These are phyloP conservation scores for Sinelater perroti DNA, from an alignment of 2,888 invertebrate species.

Conservation along the genomic window DNA sequence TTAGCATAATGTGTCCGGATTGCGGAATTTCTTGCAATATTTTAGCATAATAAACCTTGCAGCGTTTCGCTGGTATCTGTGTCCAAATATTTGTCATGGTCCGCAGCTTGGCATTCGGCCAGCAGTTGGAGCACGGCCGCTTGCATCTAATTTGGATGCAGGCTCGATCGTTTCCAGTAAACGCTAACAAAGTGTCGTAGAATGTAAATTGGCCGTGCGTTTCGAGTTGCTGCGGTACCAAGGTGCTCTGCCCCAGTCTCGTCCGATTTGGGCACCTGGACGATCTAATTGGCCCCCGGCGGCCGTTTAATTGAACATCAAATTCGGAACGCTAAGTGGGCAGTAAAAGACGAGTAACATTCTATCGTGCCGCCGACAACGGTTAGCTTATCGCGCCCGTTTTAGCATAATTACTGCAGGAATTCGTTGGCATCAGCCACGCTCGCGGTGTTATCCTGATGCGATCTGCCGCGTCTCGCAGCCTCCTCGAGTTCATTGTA, in stretches of 20 bases:
- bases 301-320: neutral
- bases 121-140: neutral
- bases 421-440: constrained; percentile 15
- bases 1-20: neutral
- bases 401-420: constrained; percentile 13
- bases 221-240: no score
- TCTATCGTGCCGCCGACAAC: neutral
- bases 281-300: neutral
- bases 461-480: constrained; percentile 8
- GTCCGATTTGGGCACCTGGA: no score
- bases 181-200: neutral
- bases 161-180: neutral
- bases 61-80: neutral
- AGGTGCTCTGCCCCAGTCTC: no score
- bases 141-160: neutral
- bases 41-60: constrained; percentile 3
- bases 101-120: neutral
- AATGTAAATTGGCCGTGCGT: neutral
- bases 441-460: constrained; percentile 11
- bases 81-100: constrained; percentile 1
- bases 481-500: constrained; percentile 15
- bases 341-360: neutral
- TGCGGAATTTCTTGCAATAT: constrained; percentile 3
- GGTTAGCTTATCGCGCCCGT: neutral
- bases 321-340: neutral